Base-by-base conservation (phyloP, 1,140 invertebrate genomes). In the Apocrypta bakeri region DNA sequence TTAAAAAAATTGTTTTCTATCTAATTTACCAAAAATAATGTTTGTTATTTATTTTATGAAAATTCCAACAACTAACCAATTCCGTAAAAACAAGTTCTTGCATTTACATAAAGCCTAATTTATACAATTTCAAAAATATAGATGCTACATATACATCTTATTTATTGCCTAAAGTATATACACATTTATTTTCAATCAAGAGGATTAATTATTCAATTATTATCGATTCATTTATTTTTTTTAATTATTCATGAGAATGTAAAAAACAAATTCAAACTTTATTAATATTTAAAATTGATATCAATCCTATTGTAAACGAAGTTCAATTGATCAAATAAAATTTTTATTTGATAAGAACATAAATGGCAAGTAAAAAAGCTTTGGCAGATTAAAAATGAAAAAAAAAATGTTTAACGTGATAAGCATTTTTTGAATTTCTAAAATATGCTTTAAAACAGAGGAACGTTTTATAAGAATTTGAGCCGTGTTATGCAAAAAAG, bases 111-210 rank as follows among this genome's bases (percentile, higher is more conserved):
- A 56, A 56, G 17, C 7, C 48, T n/a, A 56, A 71, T 80, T 72
- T 73, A 80, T 33, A 27, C 2, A 1, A 42, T n/a, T 75, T 81
- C 48, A 64, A 75, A 66, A 75, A 68, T 72, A 68, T 74, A 75
- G 14, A 71, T 33, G 63, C 25, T 73, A 8, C 68, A 81, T 74
- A 31, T 80, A 73, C 68, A 80, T 33, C 2, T 72, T 72, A 63
- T 73, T 79, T 73, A 80, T 73, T 80, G 63, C 68, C 56, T 81
- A 84, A 83, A 83, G 79, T 86, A 85, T 86, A 86, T 85, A 87
- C 73, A 84, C 27, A 72, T 72, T 73, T 40, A 72, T 72, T 73
- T 61, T 64, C 29, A 31, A 31, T 27, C 25, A 31, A 33, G 9
- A 37, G 9, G 33, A 37, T 40, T 69, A n/a, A 21, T 79, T 24